phyloP scores from a whole-genome alignment of 2,888 invertebrate genomes.

The Rotaria socialis region DNA sequence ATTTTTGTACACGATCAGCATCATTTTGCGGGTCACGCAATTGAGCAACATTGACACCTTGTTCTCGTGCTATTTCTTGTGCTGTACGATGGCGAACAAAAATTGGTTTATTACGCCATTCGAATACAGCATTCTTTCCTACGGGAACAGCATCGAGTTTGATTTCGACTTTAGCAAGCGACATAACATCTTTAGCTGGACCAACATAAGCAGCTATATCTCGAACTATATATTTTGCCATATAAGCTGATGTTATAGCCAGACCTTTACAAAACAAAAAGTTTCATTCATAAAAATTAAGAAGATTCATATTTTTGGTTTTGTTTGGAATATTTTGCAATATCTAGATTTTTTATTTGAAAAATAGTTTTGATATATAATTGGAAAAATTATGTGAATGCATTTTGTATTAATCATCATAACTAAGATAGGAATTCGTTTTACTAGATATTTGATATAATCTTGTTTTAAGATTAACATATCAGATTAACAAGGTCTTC shows the following conservation, averaged over 20 bases:
- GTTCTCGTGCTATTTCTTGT: constrained; percentile 69
- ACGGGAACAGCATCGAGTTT: constrained; percentile 84
- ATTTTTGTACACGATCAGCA: constrained; percentile 71
- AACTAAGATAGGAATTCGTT: no score
- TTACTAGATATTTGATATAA: no score
- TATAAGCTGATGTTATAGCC: constrained; percentile 73
- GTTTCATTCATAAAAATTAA: no score
- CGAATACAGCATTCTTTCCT: constrained; percentile 69
- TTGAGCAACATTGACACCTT: constrained; percentile 69
- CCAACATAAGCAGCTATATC: constrained; percentile 77
- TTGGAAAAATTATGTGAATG: no score
- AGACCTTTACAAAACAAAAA: constrained; percentile 64
- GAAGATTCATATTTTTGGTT: neutral
- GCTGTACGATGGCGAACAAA: constrained; percentile 70
- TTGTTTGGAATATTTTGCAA: no score
- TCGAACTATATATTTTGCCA: constrained; percentile 77
- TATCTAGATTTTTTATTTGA: no score
- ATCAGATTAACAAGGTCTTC: no score
- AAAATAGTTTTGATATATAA: no score
- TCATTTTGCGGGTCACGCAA: constrained; percentile 86
- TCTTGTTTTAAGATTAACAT: no score
- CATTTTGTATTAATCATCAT: no score
- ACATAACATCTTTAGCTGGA: constrained; percentile 86
- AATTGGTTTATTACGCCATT: constrained; percentile 94
- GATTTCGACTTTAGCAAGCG: constrained; percentile 89